Conservation (phyloP, 2,113 vertebrate genomes). For the Pollachius pollachius region DNA sequence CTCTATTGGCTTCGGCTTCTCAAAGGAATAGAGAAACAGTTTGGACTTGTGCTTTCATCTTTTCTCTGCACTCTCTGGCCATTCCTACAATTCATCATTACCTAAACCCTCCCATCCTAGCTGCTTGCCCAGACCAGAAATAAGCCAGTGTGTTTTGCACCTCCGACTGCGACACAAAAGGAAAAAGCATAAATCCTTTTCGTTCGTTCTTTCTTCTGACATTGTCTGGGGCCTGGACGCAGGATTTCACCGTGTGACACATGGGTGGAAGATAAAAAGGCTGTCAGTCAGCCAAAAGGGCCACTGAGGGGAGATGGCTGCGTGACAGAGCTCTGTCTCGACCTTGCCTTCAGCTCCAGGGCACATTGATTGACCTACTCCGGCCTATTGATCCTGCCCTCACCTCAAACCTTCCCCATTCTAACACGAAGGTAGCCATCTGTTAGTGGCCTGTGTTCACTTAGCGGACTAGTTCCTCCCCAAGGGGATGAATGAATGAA, state of each 20-base stretch:
- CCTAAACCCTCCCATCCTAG: constrained; percentile 24
- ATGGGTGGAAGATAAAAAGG: neutral
- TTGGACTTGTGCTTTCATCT: constrained; percentile 43
- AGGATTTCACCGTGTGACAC: neutral
- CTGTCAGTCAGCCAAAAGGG: neutral
- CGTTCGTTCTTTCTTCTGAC: too few species aligned
- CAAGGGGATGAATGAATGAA: neutral
- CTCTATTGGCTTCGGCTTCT: constrained; percentile 20
- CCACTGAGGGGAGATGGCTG: constrained; percentile 27
- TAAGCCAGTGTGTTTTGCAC: constrained; percentile 24
- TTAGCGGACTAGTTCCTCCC: neutral
- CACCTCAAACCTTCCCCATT: constrained; percentile 25
- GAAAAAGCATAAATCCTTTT: neutral
- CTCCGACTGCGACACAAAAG: neutral
- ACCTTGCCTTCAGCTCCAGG: constrained; percentile 15
- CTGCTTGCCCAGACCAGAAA: constrained; percentile 30
- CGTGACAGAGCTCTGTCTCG: constrained; percentile 13
- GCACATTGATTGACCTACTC: constrained; percentile 38
- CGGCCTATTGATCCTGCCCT: constrained; percentile 28
- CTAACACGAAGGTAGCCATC: constrained; percentile 37
- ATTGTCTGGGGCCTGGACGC: neutral
- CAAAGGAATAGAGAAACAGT: constrained; percentile 31
- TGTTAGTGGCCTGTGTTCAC: constrained; percentile 3
- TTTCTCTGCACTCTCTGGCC: constrained; percentile 14
- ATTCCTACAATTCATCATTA: constrained; percentile 28